A percentile compares a stretch with the other conserved stretches of the same genome.
Evolutionary conservation across 2,113 vertebrate species (phyloP).

Genomic region (Piaya cayana): DNA sequence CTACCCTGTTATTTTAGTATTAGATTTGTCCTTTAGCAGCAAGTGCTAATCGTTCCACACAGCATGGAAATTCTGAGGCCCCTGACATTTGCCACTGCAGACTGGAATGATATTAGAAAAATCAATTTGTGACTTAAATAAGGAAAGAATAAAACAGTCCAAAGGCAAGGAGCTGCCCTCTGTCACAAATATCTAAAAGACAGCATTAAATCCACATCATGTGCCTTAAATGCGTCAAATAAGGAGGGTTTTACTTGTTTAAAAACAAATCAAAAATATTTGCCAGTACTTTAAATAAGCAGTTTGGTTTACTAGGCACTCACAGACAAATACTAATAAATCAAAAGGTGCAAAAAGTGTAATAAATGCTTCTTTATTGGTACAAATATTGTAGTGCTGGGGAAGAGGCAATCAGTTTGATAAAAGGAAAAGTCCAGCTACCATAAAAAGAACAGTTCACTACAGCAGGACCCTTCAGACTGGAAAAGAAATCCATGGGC

Average conservation of each 20-base stretch:
- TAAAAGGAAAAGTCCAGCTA: not conserved
- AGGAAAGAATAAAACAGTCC: not conserved
- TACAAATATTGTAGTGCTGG: not conserved
- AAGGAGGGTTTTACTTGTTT: not conserved
- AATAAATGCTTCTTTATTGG: not conserved
- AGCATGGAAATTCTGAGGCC: fast-evolving
- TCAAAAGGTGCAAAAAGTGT: not conserved
- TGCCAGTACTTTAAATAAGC: not conserved
- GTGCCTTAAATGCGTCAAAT: not conserved
- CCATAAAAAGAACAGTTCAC: not conserved
- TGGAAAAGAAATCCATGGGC: not conserved
- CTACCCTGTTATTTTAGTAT: not conserved
- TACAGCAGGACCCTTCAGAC: not conserved
- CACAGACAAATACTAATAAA: not conserved
- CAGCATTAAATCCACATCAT: not conserved
- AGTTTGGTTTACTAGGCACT: not conserved
- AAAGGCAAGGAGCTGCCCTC: not conserved
- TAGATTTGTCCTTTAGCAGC: not conserved
- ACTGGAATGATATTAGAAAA: not conserved
- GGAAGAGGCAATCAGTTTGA: not conserved
- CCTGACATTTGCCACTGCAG: not conserved
- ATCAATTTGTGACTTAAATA: not conserved
- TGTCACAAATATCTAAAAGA: not conserved
- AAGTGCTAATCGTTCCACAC: not conserved
- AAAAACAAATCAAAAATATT: not conserved